Evolutionary conservation across 1,140 invertebrate species (phyloP).

Genomic region (Melitaea cinxia): DNA sequence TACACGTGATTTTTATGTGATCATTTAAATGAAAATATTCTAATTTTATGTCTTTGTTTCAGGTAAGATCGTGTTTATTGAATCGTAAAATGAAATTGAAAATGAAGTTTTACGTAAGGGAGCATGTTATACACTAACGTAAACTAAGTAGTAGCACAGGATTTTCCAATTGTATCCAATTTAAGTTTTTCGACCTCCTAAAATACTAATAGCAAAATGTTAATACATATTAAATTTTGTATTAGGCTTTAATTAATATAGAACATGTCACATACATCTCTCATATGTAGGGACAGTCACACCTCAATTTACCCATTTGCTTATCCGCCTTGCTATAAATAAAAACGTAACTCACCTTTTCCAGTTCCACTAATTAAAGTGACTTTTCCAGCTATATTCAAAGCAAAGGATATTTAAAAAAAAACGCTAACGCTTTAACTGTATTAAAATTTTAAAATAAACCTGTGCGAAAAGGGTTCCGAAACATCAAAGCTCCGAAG

Average conservation of each 20-base stretch:
- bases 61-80: neutral
- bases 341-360: neutral
- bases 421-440: conserved; percentile 18
- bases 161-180: neutral
- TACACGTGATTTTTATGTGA: neutral
- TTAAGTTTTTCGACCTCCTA: no score
- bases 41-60: neutral
- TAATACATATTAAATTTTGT: no score
- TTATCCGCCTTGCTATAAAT: neutral
- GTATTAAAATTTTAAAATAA: conserved; percentile 36
- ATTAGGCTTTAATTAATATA: no score
- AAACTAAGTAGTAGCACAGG: neutral
- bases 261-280: neutral
- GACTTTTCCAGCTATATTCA: conserved; percentile 2
- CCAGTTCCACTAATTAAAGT: neutral
- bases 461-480: conserved; percentile 30
- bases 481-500: conserved; percentile 32
- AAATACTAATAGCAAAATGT: no score
- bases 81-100: neutral
- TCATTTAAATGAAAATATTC: neutral
- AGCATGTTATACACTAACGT: neutral
- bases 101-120: neutral
- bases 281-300: no score
- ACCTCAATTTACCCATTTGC: neutral
- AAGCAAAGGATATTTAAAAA: conserved; percentile 3